phyloP scores from a whole-genome alignment of 2,113 vertebrate species.

The Embiotoca jacksoni region DNA sequence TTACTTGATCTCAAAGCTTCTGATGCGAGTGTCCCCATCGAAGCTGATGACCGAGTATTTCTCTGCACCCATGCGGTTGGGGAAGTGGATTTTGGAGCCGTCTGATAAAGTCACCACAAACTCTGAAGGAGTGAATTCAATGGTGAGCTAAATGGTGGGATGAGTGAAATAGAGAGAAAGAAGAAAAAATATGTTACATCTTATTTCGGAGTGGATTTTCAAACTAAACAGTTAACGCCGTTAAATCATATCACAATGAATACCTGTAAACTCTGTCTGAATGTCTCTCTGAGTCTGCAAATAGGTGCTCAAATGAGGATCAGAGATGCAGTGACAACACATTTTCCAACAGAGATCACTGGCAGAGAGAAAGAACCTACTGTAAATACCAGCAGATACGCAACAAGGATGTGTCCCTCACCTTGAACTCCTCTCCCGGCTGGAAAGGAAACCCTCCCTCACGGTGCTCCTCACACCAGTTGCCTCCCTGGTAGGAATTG shows the following conservation, averaged over 20 bases:
- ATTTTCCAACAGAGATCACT: slow-evolving; percentile 32
- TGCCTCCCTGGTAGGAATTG: slow-evolving; percentile 80
- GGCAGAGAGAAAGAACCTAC: background rate
- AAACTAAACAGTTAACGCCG: background rate
- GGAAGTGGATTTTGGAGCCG: slow-evolving; percentile 78
- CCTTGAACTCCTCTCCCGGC: slow-evolving; percentile 78
- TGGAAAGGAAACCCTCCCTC: slow-evolving; percentile 80
- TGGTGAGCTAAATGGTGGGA: slow-evolving; percentile 59
- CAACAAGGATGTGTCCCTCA: slow-evolving; percentile 14
- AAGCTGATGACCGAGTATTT: slow-evolving; percentile 76
- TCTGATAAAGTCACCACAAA: slow-evolving; percentile 79
- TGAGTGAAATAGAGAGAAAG: background rate
- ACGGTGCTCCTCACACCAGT: slow-evolving; percentile 79
- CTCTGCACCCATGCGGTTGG: slow-evolving; percentile 80
- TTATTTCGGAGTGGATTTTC: background rate
- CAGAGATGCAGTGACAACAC: slow-evolving; percentile 6
- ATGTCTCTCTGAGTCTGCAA: background rate
- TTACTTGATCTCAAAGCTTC: slow-evolving; percentile 76
- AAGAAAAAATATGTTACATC: background rate
- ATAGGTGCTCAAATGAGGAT: background rate
- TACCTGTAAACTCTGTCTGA: background rate
- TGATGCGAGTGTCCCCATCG: slow-evolving; percentile 73
- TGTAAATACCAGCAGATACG: background rate
- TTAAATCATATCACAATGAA: background rate
- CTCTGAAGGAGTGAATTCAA: slow-evolving; percentile 76